A percentile compares a stretch with the other conserved stretches of the same genome.
Conservation (phyloP, 2,888 invertebrate species). For the Cosmopolites sordidus region DNA sequence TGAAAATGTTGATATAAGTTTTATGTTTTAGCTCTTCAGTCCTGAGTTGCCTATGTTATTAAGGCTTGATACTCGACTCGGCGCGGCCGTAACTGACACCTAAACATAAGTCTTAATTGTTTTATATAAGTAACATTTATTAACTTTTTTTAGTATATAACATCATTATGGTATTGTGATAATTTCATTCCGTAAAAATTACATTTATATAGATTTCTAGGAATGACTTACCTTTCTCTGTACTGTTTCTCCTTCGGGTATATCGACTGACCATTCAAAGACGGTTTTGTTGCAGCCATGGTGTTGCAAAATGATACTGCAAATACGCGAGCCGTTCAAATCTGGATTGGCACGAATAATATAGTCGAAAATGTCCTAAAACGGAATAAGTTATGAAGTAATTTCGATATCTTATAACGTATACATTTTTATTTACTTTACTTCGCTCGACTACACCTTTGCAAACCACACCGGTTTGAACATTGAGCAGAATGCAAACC, state of each 20-base stretch:
- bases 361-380: slow-evolving; percentile 27
- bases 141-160: too few species aligned
- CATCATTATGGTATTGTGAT: too few species aligned
- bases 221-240: slow-evolving; percentile 19
- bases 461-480: slow-evolving; percentile 17
- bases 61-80: too few species aligned
- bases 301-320: slow-evolving; percentile 25
- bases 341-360: slow-evolving; percentile 17
- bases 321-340: slow-evolving; percentile 22
- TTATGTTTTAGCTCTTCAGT: too few species aligned
- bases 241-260: slow-evolving; percentile 22
- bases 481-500: slow-evolving; percentile 16
- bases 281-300: slow-evolving; percentile 20
- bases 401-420: background rate
- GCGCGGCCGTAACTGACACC: too few species aligned
- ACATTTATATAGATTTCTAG: too few species aligned
- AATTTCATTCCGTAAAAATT: too few species aligned
- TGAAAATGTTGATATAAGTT: too few species aligned
- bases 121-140: too few species aligned
- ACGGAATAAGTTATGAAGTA: background rate
- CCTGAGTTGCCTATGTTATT: too few species aligned
- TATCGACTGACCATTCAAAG: slow-evolving; percentile 30
- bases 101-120: too few species aligned
- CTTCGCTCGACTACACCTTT: slow-evolving; percentile 16
- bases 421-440: slow-evolving; percentile 10